A percentile compares a stretch with the other conserved stretches of the same genome.
Conservation (phyloP, 2,888 invertebrate genomes). For the Lepidochrysops patricia region DNA sequence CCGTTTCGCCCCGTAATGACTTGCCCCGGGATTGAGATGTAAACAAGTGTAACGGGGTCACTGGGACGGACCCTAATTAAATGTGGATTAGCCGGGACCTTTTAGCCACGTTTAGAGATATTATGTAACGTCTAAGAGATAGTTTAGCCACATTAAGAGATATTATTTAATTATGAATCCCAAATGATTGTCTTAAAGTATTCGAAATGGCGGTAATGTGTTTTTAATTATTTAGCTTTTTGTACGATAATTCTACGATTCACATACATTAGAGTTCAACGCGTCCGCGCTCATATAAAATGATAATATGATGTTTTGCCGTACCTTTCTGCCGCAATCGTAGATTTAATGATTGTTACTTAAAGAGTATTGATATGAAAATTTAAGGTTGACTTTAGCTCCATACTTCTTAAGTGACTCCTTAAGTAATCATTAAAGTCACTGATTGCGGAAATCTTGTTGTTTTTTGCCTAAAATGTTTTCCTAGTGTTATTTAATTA, state of each 20-base stretch:
- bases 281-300: not conserved
- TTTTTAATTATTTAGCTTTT: not conserved
- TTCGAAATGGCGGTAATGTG: not conserved
- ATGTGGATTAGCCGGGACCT: slow-evolving; percentile 66
- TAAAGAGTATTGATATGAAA: no score
- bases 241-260: not conserved
- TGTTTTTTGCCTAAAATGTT: no score
- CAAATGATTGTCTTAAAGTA: not conserved
- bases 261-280: not conserved
- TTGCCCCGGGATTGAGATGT: slow-evolving; percentile 61
- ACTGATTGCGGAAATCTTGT: no score
- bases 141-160: slow-evolving; percentile 30
- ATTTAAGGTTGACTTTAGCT: no score
- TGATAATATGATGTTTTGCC: not conserved
- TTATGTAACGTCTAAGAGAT: slow-evolving; percentile 34
- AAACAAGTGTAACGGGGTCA: slow-evolving; percentile 75
- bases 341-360: no score
- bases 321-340: no score
- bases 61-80: slow-evolving; percentile 67
- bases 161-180: not conserved
- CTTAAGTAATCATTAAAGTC: no score
- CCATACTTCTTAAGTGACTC: no score
- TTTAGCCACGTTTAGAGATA: slow-evolving; percentile 35
- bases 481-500: no score
- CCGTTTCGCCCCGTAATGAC: slow-evolving; percentile 65